Percentiles rank a stretch among this genome's conserved stretches.
These are phyloP conservation scores for Chrysomallon squamiferum DNA, from an alignment of 1,140 invertebrate genomes.

Conservation along the genomic window DNA sequence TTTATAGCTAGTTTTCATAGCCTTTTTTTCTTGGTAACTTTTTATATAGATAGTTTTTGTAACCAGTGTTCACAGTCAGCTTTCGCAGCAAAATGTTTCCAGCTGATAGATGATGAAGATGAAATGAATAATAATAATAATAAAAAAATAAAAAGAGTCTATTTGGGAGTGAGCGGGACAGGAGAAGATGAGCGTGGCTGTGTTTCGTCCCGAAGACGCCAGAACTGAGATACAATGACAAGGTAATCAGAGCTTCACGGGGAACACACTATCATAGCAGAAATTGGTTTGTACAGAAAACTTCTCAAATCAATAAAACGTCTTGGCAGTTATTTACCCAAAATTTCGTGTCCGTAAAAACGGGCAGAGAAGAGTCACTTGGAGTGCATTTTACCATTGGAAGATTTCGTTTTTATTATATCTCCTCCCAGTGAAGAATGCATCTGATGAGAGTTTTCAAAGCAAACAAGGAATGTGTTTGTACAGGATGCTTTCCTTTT, in stretches of 20 bases:
- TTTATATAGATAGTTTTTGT: too few relatives aligned
- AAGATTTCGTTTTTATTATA: neutral
- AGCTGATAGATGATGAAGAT: too few relatives aligned
- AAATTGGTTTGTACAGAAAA: constrained; percentile 9
- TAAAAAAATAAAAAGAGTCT: neutral
- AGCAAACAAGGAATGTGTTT: too few relatives aligned
- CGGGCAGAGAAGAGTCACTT: constrained; percentile 1
- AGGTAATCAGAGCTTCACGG: neutral
- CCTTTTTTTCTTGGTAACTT: too few relatives aligned
- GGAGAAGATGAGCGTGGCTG: neutral
- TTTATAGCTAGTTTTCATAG: too few relatives aligned
- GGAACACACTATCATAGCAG: constrained; percentile 4
- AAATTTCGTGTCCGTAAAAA: neutral
- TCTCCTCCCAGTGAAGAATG: neutral
- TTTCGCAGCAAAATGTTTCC: too few relatives aligned
- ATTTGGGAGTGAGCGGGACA: constrained; percentile 1
- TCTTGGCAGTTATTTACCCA: constrained; percentile 6
- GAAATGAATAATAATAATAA: too few relatives aligned
- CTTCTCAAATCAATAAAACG: constrained; percentile 7
- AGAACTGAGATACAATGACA: constrained; percentile 2
- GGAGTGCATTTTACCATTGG: neutral
- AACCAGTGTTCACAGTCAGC: too few relatives aligned
- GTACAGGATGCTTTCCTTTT: too few relatives aligned
- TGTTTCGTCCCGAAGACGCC: neutral
- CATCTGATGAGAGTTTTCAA: too few relatives aligned